These are phyloP conservation scores for Aradus depressus DNA, from an alignment of 2,888 invertebrate genomes.

Conservation along the genomic window DNA sequence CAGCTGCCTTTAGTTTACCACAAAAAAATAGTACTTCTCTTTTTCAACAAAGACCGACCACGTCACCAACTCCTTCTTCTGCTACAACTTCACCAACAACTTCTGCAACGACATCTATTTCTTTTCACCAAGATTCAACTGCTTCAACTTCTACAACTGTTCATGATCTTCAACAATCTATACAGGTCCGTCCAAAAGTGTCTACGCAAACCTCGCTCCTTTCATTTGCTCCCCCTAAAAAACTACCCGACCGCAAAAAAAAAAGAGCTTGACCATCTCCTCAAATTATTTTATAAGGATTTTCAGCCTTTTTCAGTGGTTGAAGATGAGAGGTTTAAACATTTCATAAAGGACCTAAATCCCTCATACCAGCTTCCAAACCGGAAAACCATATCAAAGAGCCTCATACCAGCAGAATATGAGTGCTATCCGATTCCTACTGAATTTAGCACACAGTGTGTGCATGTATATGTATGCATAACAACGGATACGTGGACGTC, in stretches of 20 bases:
- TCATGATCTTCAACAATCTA: too few relatives aligned
- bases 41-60: not conserved
- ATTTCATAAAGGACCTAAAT: constrained; percentile 4
- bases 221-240: constrained; percentile 6
- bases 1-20: too few relatives aligned
- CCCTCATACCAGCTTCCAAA: constrained; percentile 18
- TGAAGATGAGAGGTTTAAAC: constrained; percentile 14
- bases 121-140: not conserved
- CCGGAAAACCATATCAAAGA: constrained; percentile 17
- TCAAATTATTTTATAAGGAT: constrained; percentile 10
- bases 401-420: constrained; percentile 14
- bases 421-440: not conserved
- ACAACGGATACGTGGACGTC: constrained; percentile 35
- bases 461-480: constrained; percentile 21
- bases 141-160: too few relatives aligned
- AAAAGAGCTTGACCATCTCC: constrained; percentile 5
- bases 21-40: too few relatives aligned
- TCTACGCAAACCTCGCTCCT: not conserved
- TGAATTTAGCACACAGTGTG: not conserved
- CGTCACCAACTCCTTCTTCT: not conserved
- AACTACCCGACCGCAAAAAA: constrained; percentile 9
- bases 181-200: constrained; percentile 6
- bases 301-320: constrained; percentile 14
- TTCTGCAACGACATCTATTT: not conserved
- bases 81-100: not conserved